Evolutionary conservation across 1,140 invertebrate genomes (phyloP).

Genomic region (Campoletis sonorensis): DNA sequence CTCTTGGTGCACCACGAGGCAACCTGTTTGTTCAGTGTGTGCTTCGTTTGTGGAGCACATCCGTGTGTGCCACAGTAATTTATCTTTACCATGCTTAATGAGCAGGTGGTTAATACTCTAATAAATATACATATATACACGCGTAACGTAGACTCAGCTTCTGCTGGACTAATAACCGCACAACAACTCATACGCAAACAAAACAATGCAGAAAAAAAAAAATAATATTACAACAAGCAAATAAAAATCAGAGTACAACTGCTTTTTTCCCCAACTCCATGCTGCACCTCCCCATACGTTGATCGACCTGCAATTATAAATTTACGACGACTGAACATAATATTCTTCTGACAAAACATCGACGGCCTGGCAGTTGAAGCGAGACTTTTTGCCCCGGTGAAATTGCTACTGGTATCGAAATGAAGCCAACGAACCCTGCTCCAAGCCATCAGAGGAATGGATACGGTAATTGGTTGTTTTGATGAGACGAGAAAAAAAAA

Average conservation of each 20-base stretch:
- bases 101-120: constrained; percentile 50
- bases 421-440: background rate
- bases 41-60: background rate
- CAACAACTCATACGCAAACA: constrained; percentile 18
- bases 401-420: constrained; percentile 11
- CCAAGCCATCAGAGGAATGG: too few relatives aligned
- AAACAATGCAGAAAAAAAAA: background rate
- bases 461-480: background rate
- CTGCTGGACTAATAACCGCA: constrained; percentile 10
- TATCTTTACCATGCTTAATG: constrained; percentile 53
- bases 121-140: constrained; percentile 1
- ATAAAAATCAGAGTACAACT: constrained; percentile 31
- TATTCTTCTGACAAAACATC: constrained; percentile 18
- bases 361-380: background rate
- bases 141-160: background rate
- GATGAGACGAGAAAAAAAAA: background rate
- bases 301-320: constrained; percentile 33
- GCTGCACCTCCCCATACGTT: background rate
- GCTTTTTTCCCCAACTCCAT: background rate
- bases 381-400: background rate
- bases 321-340: constrained; percentile 40
- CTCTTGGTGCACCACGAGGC: constrained; percentile 8
- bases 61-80: constrained; percentile 45
- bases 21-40: constrained; percentile 48
- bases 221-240: background rate